phyloP scores from a whole-genome alignment of 2,888 invertebrate species.

The Cetonia aurata region DNA sequence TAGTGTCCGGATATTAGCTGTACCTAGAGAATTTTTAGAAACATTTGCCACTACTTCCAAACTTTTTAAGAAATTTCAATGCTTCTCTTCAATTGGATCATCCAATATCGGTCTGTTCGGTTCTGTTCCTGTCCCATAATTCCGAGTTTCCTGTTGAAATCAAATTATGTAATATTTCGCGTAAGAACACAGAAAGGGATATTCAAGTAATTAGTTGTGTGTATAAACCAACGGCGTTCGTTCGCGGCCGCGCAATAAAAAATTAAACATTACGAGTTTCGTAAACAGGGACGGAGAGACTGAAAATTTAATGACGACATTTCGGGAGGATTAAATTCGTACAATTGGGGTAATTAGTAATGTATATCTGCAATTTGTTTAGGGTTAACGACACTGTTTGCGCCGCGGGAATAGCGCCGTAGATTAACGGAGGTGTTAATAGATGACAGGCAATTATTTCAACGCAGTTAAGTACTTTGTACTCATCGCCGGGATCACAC shows the following conservation, averaged over 20 bases:
- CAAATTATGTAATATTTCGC: constrained; percentile 9
- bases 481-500: constrained; percentile 45
- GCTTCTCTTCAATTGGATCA: too few species aligned
- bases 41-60: too few species aligned
- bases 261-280: constrained; percentile 35
- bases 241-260: constrained; percentile 20
- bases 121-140: too few species aligned
- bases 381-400: constrained; percentile 45
- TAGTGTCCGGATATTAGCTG: too few species aligned
- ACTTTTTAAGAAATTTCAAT: too few species aligned
- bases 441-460: constrained; percentile 54
- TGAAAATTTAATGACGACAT: constrained; percentile 38
- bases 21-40: too few species aligned
- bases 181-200: constrained; percentile 19
- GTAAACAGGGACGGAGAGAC: constrained; percentile 37
- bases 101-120: too few species aligned
- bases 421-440: constrained; percentile 53
- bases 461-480: constrained; percentile 50
- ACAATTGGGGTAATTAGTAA: constrained; percentile 48
- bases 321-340: constrained; percentile 46
- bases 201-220: constrained; percentile 26
- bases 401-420: constrained; percentile 41
- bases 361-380: constrained; percentile 48
- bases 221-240: constrained; percentile 3
- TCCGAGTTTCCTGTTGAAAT: constrained; percentile 7